phyloP scores from a whole-genome alignment of 1,140 invertebrate genomes.

The Chymomyza costata region DNA sequence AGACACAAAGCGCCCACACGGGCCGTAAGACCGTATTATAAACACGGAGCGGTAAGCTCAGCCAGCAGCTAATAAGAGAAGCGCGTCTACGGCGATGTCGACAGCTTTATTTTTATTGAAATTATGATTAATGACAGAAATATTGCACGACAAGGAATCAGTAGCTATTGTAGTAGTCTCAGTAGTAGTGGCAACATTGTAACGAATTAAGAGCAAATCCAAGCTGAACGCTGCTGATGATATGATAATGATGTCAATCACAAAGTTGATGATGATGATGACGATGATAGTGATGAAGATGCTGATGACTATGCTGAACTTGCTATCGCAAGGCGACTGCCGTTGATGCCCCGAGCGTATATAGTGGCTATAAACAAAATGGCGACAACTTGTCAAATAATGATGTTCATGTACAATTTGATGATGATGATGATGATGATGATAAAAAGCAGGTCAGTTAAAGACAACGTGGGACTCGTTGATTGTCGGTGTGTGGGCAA shows the following conservation, averaged over 20 bases:
- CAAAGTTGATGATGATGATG: constrained; percentile 18
- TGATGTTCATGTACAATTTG: no score
- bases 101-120: constrained; percentile 62
- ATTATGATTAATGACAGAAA: constrained; percentile 66
- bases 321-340: no score
- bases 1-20: not conserved
- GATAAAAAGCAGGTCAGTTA: constrained; percentile 26
- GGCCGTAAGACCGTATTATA: no score
- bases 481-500: constrained; percentile 5
- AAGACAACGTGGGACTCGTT: constrained; percentile 11
- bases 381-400: no score
- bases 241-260: constrained; percentile 6
- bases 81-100: not conserved
- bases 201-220: constrained; percentile 37
- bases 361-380: no score
- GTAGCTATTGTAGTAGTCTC: no score
- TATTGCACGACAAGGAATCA: constrained; percentile 35
- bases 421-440: constrained; percentile 17
- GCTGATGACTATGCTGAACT: no score
- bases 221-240: constrained; percentile 2
- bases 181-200: no score
- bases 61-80: constrained; percentile 56
- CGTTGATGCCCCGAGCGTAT: no score
- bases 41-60: constrained; percentile 7
- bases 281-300: constrained; percentile 9